These are phyloP conservation scores for Planococcus citri DNA, from an alignment of 1,140 invertebrate species.

Conservation along the genomic window DNA sequence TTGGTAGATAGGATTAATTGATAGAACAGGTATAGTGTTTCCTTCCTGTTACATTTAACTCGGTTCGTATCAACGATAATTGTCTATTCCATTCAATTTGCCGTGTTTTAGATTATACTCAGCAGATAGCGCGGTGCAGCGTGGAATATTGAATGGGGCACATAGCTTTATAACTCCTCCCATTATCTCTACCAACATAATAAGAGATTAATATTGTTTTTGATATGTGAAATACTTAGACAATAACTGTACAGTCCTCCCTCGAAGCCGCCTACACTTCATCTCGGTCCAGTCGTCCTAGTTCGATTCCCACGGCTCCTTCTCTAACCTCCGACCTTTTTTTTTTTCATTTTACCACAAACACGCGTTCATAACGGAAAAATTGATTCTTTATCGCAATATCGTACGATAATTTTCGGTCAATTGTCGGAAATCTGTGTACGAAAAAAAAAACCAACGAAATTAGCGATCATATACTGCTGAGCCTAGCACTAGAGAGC, in stretches of 20 bases:
- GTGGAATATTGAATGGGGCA: conserved; percentile 15
- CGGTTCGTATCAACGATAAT: conserved; percentile 7
- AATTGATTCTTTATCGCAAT: conserved; percentile 2
- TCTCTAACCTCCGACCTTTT: conserved; percentile 14
- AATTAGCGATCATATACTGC: neutral
- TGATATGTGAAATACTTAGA: conserved; percentile 19
- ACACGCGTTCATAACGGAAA: conserved; percentile 13
- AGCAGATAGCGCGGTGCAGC: neutral
- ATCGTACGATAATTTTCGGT: neutral
- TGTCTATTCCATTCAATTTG: conserved; percentile 11
- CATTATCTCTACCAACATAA: conserved; percentile 17
- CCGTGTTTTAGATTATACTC: conserved; percentile 13
- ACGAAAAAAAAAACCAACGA: neutral
- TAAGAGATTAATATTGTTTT: conserved; percentile 20
- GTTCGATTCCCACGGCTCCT: conserved; percentile 16
- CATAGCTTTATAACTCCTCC: conserved; percentile 15
- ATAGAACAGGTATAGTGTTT: conserved; percentile 14
- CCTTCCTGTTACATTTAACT: conserved; percentile 18
- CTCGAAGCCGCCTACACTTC: conserved; percentile 15
- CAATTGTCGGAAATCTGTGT: neutral
- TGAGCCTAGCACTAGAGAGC: too few relatives aligned
- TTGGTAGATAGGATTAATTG: conserved; percentile 18
- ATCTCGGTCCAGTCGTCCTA: conserved; percentile 10
- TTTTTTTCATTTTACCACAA: too few relatives aligned
- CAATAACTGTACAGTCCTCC: conserved; percentile 17